Percentiles rank a stretch among this genome's conserved stretches.
Evolutionary conservation across 2,888 invertebrate genomes (phyloP).

Genomic region (Scaptomyza reducta): DNA sequence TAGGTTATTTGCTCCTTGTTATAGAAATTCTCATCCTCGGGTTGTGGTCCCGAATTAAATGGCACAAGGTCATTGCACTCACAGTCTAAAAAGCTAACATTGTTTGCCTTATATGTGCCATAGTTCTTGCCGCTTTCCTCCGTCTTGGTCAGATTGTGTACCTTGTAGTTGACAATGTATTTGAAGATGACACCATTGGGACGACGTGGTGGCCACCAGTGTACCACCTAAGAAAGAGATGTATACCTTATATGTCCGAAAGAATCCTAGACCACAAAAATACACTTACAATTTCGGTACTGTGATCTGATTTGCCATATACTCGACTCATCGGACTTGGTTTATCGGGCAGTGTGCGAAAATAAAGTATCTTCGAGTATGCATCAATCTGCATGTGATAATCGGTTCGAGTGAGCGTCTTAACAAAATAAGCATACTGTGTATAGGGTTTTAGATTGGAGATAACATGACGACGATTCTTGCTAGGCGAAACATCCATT

Average conservation of each 20-base stretch:
- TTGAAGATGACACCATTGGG: slow-evolving; percentile 76
- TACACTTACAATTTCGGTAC: slow-evolving; percentile 75
- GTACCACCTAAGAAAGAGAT: background rate
- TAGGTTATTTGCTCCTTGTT: slow-evolving; percentile 69
- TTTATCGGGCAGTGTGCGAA: slow-evolving; percentile 87
- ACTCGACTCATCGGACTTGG: slow-evolving; percentile 78
- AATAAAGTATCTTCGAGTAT: slow-evolving; percentile 92
- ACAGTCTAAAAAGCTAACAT: slow-evolving; percentile 52
- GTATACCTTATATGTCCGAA: background rate
- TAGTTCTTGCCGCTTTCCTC: slow-evolving; percentile 45
- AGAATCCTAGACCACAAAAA: background rate
- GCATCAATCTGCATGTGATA: slow-evolving; percentile 89
- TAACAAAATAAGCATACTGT: slow-evolving; percentile 96
- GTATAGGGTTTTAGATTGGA: slow-evolving; percentile 92
- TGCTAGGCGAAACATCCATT: slow-evolving; percentile 84
- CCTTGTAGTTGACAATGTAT: slow-evolving; percentile 70
- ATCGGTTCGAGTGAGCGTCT: slow-evolving; percentile 93
- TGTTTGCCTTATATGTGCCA: slow-evolving; percentile 10
- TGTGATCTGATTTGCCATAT: slow-evolving; percentile 73
- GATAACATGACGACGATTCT: slow-evolving; percentile 86
- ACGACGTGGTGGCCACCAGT: slow-evolving; percentile 82
- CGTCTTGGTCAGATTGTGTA: slow-evolving; percentile 38
- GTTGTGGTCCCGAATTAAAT: slow-evolving; percentile 69
- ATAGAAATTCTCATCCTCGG: slow-evolving; percentile 77
- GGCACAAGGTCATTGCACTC: slow-evolving; percentile 45